These are phyloP conservation scores for Syngnathus acus DNA, from an alignment of 2,797 vertebrate species.

Conservation along the genomic window DNA sequence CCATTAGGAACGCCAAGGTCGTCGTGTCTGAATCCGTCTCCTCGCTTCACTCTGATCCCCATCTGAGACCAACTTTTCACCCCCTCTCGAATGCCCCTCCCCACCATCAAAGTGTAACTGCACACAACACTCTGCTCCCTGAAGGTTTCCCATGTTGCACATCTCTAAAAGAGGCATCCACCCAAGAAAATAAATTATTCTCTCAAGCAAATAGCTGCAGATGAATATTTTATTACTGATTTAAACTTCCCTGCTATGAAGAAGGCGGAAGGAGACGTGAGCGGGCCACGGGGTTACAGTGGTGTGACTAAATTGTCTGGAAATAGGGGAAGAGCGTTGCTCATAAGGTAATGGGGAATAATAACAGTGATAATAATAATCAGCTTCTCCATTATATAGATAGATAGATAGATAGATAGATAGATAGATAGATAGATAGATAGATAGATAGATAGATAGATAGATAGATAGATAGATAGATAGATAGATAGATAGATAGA, in stretches of 20 bases:
- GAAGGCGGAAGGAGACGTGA: slow-evolving; percentile 34
- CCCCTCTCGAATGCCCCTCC: slow-evolving; percentile 24
- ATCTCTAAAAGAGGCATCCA: slow-evolving; percentile 64
- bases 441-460: slow-evolving; percentile 3
- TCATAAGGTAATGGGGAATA: slow-evolving; percentile 40
- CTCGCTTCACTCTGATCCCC: slow-evolving; percentile 41
- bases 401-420: slow-evolving; percentile 7
- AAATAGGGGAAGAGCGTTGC: slow-evolving; percentile 7
- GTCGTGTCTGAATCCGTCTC: slow-evolving; percentile 53
- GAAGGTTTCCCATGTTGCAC: slow-evolving; percentile 53
- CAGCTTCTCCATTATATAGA: neutral
- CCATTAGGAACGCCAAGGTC: slow-evolving; percentile 63
- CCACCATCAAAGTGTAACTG: slow-evolving; percentile 63
- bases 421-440: slow-evolving; percentile 1
- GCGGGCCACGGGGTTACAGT: slow-evolving; percentile 41
- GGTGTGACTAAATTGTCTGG: slow-evolving; percentile 19
- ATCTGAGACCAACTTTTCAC: slow-evolving; percentile 61
- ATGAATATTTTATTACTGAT: slow-evolving; percentile 73
- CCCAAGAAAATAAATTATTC: slow-evolving; percentile 71
- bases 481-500: slow-evolving; percentile 1
- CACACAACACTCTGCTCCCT: slow-evolving; percentile 55
- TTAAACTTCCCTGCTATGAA: slow-evolving; percentile 58
- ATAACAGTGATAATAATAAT: no score
- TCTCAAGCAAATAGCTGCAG: slow-evolving; percentile 67
- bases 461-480: slow-evolving; percentile 2